phyloP scores from a whole-genome alignment of 2,888 invertebrate species.

The Pollenia labialis region DNA sequence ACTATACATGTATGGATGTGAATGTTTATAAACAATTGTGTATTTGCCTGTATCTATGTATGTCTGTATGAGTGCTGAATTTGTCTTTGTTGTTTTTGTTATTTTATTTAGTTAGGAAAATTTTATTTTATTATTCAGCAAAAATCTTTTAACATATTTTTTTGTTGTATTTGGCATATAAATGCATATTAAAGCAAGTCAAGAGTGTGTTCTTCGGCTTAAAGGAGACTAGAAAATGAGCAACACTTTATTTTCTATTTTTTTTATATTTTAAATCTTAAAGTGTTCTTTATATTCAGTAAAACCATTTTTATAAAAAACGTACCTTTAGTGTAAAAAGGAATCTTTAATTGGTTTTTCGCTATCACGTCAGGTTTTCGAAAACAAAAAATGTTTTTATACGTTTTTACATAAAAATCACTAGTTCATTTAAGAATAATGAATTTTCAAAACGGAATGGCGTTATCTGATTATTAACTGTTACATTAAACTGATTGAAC shows the following conservation, averaged over 20 bases:
- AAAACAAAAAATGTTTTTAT: no score
- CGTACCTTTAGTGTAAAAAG: no score
- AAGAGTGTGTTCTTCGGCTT: not conserved
- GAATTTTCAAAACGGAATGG: no score
- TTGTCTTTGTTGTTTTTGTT: conserved; percentile 38
- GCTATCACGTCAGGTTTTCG: no score
- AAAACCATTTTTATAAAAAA: no score
- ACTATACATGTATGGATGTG: not conserved
- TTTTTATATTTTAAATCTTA: no score
- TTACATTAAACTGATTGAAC: not conserved
- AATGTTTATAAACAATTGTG: not conserved
- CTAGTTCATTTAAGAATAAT: no score
- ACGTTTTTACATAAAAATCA: no score
- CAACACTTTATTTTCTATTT: not conserved
- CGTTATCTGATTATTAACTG: no score
- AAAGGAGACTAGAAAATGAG: conserved; percentile 1
- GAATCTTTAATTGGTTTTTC: no score
- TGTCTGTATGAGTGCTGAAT: conserved; percentile 25
- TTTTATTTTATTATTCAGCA: conserved; percentile 69
- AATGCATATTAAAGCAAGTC: conserved; percentile 48
- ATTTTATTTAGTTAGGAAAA: conserved; percentile 60
- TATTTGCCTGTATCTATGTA: not conserved
- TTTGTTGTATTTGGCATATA: conserved; percentile 38
- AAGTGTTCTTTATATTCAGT: no score
- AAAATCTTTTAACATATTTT: conserved; percentile 36